phyloP scores from a whole-genome alignment of 2,113 vertebrate species.

The Motacilla tschutschensis region DNA sequence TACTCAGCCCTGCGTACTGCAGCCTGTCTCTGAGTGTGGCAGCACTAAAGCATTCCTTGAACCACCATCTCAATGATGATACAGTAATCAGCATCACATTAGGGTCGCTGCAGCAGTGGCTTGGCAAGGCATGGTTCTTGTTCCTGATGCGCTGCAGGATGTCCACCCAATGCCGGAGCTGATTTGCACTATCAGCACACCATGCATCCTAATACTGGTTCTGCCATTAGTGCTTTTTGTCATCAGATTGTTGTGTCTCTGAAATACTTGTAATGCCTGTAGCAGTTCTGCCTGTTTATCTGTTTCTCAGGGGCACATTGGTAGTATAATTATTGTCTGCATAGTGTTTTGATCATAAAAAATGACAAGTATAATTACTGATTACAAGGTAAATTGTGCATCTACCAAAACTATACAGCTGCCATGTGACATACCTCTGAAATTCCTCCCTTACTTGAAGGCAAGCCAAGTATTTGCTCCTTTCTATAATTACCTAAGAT shows the following conservation, averaged over 20 bases:
- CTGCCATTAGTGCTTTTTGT: neutral
- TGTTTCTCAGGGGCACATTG: neutral
- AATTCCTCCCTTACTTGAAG: neutral
- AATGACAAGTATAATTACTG: neutral
- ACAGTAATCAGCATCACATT: neutral
- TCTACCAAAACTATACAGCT: constrained; percentile 1
- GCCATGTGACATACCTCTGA: neutral
- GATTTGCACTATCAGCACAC: neutral
- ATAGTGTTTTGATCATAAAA: neutral
- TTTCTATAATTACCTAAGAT: neutral
- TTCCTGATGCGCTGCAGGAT: neutral
- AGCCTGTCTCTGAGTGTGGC: neutral
- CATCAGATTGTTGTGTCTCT: neutral
- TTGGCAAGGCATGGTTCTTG: neutral
- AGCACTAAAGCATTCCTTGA: neutral
- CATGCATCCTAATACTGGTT: neutral
- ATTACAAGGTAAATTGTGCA: neutral
- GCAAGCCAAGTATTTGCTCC: constrained; percentile 1
- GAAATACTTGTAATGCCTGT: neutral
- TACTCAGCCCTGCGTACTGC: neutral
- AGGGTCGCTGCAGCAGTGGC: neutral
- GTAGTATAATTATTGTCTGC: neutral
- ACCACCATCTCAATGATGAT: neutral
- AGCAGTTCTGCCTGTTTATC: neutral
- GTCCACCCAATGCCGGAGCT: neutral